Percentiles rank a stretch among this genome's conserved stretches.
These are phyloP conservation scores for Platichthys stellatus DNA, from an alignment of 2,113 vertebrate species.

Conservation along the genomic window DNA sequence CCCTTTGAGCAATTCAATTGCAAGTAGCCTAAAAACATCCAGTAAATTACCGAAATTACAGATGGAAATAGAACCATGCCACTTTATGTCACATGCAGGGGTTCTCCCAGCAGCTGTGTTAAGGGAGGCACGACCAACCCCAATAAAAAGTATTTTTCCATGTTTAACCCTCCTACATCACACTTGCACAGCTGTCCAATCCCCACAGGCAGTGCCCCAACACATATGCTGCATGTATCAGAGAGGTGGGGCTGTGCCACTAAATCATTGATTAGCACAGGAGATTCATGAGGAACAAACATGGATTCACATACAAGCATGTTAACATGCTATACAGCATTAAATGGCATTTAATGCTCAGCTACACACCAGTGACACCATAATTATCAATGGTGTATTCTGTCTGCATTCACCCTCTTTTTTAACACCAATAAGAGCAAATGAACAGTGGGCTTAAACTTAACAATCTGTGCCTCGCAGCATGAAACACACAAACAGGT, in stretches of 20 bases:
- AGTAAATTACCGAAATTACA: conserved; percentile 66
- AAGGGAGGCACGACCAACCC: conserved; percentile 10
- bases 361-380: not conserved
- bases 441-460: conserved; percentile 47
- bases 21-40: conserved; percentile 63
- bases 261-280: conserved; percentile 66
- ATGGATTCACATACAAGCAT: conserved; percentile 58
- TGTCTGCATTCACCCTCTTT: no score
- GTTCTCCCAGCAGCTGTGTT: conserved; percentile 48
- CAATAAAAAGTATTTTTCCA: not conserved
- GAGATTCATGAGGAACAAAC: conserved; percentile 48
- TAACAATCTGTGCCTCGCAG: conserved; percentile 50
- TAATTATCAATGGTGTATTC: not conserved
- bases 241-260: not conserved
- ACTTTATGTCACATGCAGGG: conserved; percentile 55
- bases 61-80: conserved; percentile 60
- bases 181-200: conserved; percentile 26
- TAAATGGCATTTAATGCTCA: conserved; percentile 71
- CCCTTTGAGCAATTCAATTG: conserved; percentile 29
- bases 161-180: not conserved
- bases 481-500: conserved; percentile 73
- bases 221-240: conserved; percentile 29
- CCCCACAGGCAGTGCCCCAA: conserved; percentile 10
- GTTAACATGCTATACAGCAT: conserved; percentile 63
- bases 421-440: conserved; percentile 56